phyloP scores from a whole-genome alignment of 2,797 vertebrate genomes.

The Gephyroberyx darwinii region DNA sequence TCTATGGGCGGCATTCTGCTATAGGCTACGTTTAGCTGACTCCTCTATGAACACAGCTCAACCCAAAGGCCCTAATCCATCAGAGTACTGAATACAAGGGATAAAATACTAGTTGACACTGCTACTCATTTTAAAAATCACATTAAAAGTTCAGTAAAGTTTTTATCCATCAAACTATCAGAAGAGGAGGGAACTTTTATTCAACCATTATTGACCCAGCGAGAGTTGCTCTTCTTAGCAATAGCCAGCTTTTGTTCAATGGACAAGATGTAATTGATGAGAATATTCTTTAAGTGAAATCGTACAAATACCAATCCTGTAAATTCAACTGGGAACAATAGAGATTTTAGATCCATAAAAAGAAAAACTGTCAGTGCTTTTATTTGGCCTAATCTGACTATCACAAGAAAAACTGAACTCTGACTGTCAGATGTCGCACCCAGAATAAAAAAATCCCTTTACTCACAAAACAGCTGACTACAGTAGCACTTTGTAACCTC shows the following conservation, averaged over 20 bases:
- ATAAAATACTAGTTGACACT: neutral
- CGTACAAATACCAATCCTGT: neutral
- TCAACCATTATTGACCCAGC: no score
- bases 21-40: neutral
- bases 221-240: no score
- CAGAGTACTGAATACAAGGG: conserved; percentile 12
- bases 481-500: neutral
- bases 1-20: conserved; percentile 16
- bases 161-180: neutral
- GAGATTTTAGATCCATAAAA: neutral
- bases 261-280: no score
- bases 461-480: neutral
- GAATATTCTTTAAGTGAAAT: neutral
- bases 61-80: conserved; percentile 16
- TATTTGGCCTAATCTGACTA: neutral
- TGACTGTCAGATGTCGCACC: neutral
- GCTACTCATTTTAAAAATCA: neutral
- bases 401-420: neutral
- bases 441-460: neutral
- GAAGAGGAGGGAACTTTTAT: neutral
- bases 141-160: neutral
- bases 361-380: neutral
- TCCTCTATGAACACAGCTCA: conserved; percentile 1
- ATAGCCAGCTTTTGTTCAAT: no score
- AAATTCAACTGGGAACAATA: neutral